Conservation (phyloP, 1,140 invertebrate species). For the Coenobita brevimanus region DNA sequence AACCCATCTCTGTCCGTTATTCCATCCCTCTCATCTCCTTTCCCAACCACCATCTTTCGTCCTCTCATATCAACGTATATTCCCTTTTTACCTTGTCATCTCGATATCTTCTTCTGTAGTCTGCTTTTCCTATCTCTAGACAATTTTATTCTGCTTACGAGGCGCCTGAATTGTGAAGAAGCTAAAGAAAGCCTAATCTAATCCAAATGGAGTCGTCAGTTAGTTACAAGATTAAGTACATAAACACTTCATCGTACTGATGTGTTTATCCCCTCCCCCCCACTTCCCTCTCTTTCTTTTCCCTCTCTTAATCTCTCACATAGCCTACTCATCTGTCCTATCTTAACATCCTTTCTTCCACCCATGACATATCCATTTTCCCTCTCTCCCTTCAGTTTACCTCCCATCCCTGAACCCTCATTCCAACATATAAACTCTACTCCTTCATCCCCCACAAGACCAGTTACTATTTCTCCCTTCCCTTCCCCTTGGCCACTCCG, state of each 20-base stretch:
- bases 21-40: no score
- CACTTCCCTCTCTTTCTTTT: neutral
- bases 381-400: neutral
- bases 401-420: neutral
- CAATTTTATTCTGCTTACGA: no score
- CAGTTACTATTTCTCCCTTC: no score
- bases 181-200: no score
- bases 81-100: neutral
- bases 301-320: no score
- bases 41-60: neutral
- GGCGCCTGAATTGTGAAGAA: no score
- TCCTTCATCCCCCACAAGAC: neutral
- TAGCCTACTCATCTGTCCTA: neutral
- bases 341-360: neutral
- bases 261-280: neutral
- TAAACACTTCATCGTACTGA: no score
- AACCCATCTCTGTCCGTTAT: neutral
- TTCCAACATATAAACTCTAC: no score
- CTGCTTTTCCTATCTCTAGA: neutral
- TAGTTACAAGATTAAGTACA: no score
- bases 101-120: neutral
- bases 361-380: neutral
- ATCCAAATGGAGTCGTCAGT: no score
- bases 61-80: neutral
- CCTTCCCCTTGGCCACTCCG: neutral